Conservation (phyloP, 2,888 invertebrate genomes). For the Rhyacophila evoluta region DNA sequence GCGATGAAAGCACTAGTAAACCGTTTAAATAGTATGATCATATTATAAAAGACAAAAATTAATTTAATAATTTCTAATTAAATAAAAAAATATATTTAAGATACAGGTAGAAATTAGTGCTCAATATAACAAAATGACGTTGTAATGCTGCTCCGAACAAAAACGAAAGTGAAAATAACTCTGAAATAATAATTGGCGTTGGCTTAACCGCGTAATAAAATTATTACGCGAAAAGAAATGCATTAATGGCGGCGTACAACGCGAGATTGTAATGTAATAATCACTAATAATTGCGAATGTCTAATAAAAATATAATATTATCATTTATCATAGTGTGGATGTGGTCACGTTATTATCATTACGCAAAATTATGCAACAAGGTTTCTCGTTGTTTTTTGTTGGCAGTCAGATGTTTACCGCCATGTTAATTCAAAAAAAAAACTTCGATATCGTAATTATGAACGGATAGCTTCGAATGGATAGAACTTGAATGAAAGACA, state of each 20-base stretch:
- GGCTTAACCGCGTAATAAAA: not conserved
- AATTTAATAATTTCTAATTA: too few species aligned
- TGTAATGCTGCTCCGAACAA: not conserved
- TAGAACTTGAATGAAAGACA: too few species aligned
- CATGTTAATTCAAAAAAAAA: too few species aligned
- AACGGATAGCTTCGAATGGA: too few species aligned
- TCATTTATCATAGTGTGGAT: not conserved
- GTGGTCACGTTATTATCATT: conserved; percentile 1
- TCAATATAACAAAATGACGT: not conserved
- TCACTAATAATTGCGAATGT: not conserved
- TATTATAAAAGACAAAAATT: too few species aligned
- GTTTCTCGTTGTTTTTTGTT: not conserved
- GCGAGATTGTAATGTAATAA: not conserved
- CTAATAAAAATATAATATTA: conserved; percentile 1
- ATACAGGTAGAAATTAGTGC: too few species aligned
- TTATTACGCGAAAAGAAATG: conserved; percentile 24
- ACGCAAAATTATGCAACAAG: not conserved
- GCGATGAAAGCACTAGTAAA: too few species aligned
- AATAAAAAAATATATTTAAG: too few species aligned
- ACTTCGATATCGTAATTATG: not conserved
- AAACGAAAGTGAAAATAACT: conserved; percentile 10
- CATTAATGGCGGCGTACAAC: not conserved
- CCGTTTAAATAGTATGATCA: too few species aligned
- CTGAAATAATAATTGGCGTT: conserved; percentile 13
- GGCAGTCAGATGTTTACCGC: too few species aligned